A percentile compares a stretch with the other conserved stretches of the same genome.
Conservation (phyloP, 2,888 invertebrate species). For the Yponomeuta plumbellus region DNA sequence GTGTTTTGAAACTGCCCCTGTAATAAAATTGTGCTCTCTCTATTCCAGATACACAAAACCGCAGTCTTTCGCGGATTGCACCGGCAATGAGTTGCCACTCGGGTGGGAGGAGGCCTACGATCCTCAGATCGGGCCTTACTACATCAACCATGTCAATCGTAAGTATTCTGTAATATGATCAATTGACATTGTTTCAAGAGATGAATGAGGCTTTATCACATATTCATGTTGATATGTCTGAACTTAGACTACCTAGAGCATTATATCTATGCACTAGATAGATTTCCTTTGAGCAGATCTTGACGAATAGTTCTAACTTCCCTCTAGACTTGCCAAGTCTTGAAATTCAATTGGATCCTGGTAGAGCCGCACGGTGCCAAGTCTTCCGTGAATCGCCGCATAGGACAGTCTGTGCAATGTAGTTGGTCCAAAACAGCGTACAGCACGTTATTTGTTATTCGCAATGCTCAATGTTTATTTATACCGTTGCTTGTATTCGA, state of each 20-base stretch:
- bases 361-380: background rate
- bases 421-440: background rate
- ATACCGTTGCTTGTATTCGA: slow-evolving; percentile 39
- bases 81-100: slow-evolving; percentile 96
- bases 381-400: background rate
- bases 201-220: no score
- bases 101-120: slow-evolving; percentile 99
- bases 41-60: slow-evolving; percentile 95
- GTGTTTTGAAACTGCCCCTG: background rate
- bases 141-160: slow-evolving; percentile 98
- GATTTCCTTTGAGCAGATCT: no score
- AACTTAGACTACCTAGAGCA: no score
- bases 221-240: no score
- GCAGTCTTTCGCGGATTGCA: slow-evolving; percentile 97
- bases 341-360: background rate
- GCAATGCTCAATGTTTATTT: slow-evolving; percentile 16
- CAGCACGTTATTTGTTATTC: background rate
- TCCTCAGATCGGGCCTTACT: slow-evolving; percentile 95
- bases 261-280: no score
- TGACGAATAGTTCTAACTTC: background rate
- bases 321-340: background rate
- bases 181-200: no score
- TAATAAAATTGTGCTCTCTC: background rate
- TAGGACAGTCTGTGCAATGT: no score
- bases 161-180: slow-evolving; percentile 63